Evolutionary conservation across 2,888 invertebrate genomes (phyloP).

Genomic region (Lacanobia wlatinum): DNA sequence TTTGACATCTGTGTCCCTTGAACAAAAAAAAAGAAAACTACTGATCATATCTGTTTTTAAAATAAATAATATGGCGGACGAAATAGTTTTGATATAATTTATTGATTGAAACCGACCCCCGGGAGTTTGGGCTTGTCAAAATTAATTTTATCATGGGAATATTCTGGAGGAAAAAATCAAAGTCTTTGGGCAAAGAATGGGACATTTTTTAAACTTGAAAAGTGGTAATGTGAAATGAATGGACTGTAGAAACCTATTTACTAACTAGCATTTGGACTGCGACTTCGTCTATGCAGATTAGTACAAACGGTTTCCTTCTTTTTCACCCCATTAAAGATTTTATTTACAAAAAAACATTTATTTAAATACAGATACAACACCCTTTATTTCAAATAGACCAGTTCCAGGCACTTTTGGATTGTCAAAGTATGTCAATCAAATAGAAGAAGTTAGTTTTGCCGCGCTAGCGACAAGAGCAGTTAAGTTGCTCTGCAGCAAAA

Average conservation of each 20-base stretch:
- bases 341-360: too few relatives aligned
- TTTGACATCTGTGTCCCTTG: conserved; percentile 72
- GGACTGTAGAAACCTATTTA: background rate
- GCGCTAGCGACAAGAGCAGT: too few relatives aligned
- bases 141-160: conserved; percentile 56
- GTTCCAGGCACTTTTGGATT: too few relatives aligned
- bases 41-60: conserved; percentile 75
- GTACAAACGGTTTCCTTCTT: too few relatives aligned
- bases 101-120: conserved; percentile 58
- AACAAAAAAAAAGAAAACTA: conserved; percentile 70
- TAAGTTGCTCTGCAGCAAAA: too few relatives aligned
- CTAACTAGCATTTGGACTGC: too few relatives aligned
- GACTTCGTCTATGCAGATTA: too few relatives aligned
- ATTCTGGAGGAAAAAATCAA: background rate
- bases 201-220: background rate
- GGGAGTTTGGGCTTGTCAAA: conserved; percentile 42
- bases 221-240: background rate
- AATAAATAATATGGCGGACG: conserved; percentile 76
- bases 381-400: too few relatives aligned
- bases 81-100: conserved; percentile 64
- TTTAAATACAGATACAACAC: too few relatives aligned
- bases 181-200: background rate
- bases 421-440: too few relatives aligned
- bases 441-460: too few relatives aligned
- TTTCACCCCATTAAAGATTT: too few relatives aligned